phyloP scores from a whole-genome alignment of 92 coral and sea anemone genomes.

The Micromussa lordhowensis region DNA sequence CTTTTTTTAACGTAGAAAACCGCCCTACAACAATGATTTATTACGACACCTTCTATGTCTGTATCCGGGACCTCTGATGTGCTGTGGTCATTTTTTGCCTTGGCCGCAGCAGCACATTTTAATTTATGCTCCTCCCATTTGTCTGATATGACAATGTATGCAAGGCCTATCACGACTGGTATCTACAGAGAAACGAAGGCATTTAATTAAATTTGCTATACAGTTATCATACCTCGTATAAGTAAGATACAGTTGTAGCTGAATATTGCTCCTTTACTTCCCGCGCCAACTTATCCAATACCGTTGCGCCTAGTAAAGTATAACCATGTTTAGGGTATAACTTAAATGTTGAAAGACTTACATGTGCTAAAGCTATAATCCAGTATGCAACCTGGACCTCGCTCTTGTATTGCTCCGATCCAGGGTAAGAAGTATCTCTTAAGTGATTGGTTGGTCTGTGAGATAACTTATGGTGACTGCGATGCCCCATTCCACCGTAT shows the following conservation, averaged over 20 bases:
- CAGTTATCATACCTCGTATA: neutral
- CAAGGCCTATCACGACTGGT: slow-evolving; percentile 78
- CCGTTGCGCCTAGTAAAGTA: too few relatives aligned
- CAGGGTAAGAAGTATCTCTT: slow-evolving; percentile 47
- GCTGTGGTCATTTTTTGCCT: slow-evolving; percentile 16
- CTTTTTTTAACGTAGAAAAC: neutral
- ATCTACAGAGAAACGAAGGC: slow-evolving; percentile 29
- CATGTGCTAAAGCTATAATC: slow-evolving; percentile 92
- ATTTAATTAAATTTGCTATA: neutral
- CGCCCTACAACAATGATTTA: neutral
- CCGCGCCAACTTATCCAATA: too few relatives aligned
- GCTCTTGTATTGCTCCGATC: slow-evolving; percentile 64
- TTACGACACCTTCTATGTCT: slow-evolving; percentile 24
- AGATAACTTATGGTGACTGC: slow-evolving; percentile 67
- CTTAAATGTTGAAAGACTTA: slow-evolving; percentile 39
- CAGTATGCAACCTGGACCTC: slow-evolving; percentile 92
- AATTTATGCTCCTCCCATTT: slow-evolving; percentile 56
- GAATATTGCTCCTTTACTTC: too few relatives aligned
- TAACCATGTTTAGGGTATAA: too few relatives aligned
- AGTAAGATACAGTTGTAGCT: too few relatives aligned
- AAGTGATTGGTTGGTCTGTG: slow-evolving; percentile 67
- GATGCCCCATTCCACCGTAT: slow-evolving; percentile 84
- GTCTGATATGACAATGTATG: slow-evolving; percentile 74
- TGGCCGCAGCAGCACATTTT: slow-evolving; percentile 19
- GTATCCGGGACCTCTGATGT: slow-evolving; percentile 4